phyloP scores from a whole-genome alignment of 2,888 invertebrate species.

The Conops quadrifasciatus region DNA sequence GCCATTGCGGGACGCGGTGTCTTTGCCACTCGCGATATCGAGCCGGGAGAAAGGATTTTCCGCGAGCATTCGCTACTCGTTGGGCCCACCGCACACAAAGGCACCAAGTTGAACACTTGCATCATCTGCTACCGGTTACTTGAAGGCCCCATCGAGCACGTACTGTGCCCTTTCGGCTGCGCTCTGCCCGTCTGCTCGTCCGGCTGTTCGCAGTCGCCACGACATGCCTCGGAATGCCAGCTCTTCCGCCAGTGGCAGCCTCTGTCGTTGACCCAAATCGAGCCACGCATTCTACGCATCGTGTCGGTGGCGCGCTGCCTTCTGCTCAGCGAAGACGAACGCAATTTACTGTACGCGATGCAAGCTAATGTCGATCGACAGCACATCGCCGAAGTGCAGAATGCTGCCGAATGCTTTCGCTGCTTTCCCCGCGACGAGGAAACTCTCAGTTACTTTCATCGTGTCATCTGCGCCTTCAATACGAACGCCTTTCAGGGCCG shows the following conservation, averaged over 20 bases:
- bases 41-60: slow-evolving; percentile 75
- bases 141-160: slow-evolving; percentile 52
- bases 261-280: slow-evolving; percentile 59
- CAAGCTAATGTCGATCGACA: slow-evolving; percentile 62
- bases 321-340: slow-evolving; percentile 55
- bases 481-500: slow-evolving; percentile 64
- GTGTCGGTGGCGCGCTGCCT: slow-evolving; percentile 61
- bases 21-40: slow-evolving; percentile 73
- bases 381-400: slow-evolving; percentile 54
- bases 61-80: slow-evolving; percentile 75
- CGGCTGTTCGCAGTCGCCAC: slow-evolving; percentile 69
- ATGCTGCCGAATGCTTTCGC: slow-evolving; percentile 58
- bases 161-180: slow-evolving; percentile 72
- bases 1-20: slow-evolving; percentile 76
- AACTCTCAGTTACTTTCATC: slow-evolving; percentile 57
- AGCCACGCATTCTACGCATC: slow-evolving; percentile 56
- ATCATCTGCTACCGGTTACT: slow-evolving; percentile 70
- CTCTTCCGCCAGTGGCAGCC: slow-evolving; percentile 70
- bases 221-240: slow-evolving; percentile 73
- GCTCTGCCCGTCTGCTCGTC: slow-evolving; percentile 74
- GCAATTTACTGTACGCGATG: slow-evolving; percentile 57
- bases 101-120: slow-evolving; percentile 70
- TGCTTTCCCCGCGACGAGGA: slow-evolving; percentile 58
- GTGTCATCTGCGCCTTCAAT: slow-evolving; percentile 62
- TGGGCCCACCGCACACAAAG: slow-evolving; percentile 72